Evolutionary conservation across 2,888 invertebrate species (phyloP).

Genomic region (Maniola hyperantus): DNA sequence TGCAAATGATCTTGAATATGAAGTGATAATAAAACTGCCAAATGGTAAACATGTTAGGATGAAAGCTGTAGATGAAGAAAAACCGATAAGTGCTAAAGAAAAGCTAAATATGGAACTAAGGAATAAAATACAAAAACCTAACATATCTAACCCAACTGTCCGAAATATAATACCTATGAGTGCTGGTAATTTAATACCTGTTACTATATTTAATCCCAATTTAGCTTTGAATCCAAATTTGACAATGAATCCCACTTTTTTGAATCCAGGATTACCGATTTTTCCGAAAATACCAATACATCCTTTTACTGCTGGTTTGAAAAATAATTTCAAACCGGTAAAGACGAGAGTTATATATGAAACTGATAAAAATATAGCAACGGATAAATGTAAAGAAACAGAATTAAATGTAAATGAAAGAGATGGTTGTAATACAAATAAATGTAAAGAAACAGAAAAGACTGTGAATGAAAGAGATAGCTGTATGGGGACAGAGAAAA

Average conservation of each 20-base stretch:
- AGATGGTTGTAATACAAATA: conserved; percentile 7
- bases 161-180: conserved; percentile 50
- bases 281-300: conserved; percentile 47
- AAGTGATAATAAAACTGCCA: conserved; percentile 70
- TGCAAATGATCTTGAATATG: conserved; percentile 63
- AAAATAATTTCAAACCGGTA: conserved; percentile 36
- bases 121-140: conserved; percentile 53
- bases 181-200: conserved; percentile 49
- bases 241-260: conserved; percentile 9
- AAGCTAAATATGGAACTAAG: conserved; percentile 59
- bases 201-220: conserved; percentile 42
- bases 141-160: conserved; percentile 37
- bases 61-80: conserved; percentile 60
- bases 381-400: conserved; percentile 33
- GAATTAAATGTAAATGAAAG: conserved; percentile 27
- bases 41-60: conserved; percentile 66
- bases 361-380: conserved; percentile 21
- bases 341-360: conserved; percentile 32
- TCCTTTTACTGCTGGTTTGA: conserved; percentile 45
- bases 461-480: conserved; percentile 19
- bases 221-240: conserved; percentile 3
- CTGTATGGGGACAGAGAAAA: conserved; percentile 16
- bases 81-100: conserved; percentile 53
- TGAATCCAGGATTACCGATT: conserved; percentile 19
- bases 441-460: conserved; percentile 31